Evolutionary conservation across 2,797 vertebrate species (phyloP), one percentile per base, ranked within the genome.

Genomic region (Crocidura indochinensis): DNA sequence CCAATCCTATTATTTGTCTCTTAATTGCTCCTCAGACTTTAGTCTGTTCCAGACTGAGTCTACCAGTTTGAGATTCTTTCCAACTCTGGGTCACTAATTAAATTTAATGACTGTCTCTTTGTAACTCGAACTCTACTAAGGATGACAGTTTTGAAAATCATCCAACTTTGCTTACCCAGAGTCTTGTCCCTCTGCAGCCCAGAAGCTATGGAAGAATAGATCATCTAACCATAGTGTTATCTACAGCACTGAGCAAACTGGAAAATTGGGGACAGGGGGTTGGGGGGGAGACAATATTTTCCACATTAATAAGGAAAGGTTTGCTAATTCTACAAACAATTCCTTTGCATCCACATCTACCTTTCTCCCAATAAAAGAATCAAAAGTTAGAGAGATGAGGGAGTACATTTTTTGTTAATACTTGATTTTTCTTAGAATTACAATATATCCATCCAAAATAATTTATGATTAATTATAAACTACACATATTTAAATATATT

Each of bases 291-390:
- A 80, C 86, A 20, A 90, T 84, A 74, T 62, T 94, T 91, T 81
- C 46, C 60, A 49, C 74, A 62, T 87, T 81, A 74, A 83, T 89
- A 79, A 53, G 56, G 73, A 29, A 94, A 71, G 64, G 8, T 19
- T 24, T 31, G 77, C 87, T 96, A 80, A 92, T 92, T 90, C 92
- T 82, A 90, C 85, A 94, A 84, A 64, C 84, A 94, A 88, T 92
- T 80, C 73, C 88, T 94, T 51, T 51, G 51, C 71, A 1, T 64
- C 78, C 11, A 7, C 1, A 6, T 84, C 38, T 91, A 74, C 10
- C 15, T 84, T 81, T 92, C 27, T 82, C n/a, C 44, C 51, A 87
- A 78, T 38, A 51, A 38, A 74, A 84, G 2, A 3, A 51, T 9
- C 19, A 73, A 44, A 67, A 64, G n/a, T 9, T 9, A 67, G 69